Evolutionary conservation across 2,113 vertebrate genomes (phyloP).

Genomic region (human): DNA sequence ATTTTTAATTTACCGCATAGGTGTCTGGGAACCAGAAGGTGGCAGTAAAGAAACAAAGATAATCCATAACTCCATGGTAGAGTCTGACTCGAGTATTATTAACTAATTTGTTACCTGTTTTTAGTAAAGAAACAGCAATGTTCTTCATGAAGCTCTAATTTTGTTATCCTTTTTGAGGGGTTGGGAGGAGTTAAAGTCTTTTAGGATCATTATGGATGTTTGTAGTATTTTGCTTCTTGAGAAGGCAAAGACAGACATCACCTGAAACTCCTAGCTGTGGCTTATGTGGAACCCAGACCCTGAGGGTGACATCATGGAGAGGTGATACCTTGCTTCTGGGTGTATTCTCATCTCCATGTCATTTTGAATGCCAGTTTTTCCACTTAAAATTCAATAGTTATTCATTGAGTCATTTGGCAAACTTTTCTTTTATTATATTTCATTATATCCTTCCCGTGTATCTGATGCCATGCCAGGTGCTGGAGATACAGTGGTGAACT

Average conservation of each 20-base stretch:
- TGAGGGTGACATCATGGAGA: rapidly evolving
- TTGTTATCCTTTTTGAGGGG: not conserved
- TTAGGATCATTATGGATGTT: not conserved
- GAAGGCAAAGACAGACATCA: not conserved
- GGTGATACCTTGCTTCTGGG: not conserved
- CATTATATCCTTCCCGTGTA: not conserved
- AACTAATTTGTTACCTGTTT: not conserved
- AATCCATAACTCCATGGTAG: not conserved
- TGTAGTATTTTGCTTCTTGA: not conserved
- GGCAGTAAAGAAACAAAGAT: conserved; percentile 78
- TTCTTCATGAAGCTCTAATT: not conserved
- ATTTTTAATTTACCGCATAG: not conserved
- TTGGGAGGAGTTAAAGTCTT: not conserved
- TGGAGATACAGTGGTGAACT: not conserved
- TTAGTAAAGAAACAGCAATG: not conserved
- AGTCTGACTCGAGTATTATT: not conserved
- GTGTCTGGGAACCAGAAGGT: conserved; percentile 79
- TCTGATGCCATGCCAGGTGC: not conserved
- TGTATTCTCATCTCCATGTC: not conserved
- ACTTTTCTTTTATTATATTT: not conserved
- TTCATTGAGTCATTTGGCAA: not conserved
- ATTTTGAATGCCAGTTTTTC: not conserved
- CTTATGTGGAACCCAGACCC: not conserved
- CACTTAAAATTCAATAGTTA: not conserved
- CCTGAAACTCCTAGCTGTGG: not conserved